Conservation (phyloP, 1,140 invertebrate genomes). For the Calycopis cecrops region DNA sequence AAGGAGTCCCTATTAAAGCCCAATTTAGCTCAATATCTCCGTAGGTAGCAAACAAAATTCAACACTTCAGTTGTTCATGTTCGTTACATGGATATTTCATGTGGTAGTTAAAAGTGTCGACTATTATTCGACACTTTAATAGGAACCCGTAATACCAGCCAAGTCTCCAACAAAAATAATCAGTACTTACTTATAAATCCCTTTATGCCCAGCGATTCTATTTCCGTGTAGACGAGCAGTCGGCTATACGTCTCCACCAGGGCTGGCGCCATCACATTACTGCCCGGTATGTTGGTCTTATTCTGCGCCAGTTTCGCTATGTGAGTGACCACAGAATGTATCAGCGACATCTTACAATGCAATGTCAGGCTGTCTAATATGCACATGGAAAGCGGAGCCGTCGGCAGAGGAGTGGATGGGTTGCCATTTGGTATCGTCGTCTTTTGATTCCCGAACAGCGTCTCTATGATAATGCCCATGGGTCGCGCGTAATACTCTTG, state of each 20-base stretch:
- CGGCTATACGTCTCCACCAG: constrained; percentile 96
- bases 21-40: too few relatives aligned
- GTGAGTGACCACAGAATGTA: constrained; percentile 93
- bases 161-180: too few relatives aligned
- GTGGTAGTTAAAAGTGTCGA: too few relatives aligned
- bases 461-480: constrained; percentile 92
- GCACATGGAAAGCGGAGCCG: constrained; percentile 92
- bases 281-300: constrained; percentile 82
- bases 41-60: too few relatives aligned
- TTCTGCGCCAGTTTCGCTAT: constrained; percentile 91
- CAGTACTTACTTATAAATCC: constrained; percentile 91
- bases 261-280: constrained; percentile 86
- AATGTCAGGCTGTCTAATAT: constrained; percentile 96
- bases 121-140: too few relatives aligned
- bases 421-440: constrained; percentile 72
- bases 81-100: too few relatives aligned
- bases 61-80: too few relatives aligned
- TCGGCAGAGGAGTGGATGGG: constrained; percentile 76
- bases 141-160: too few relatives aligned
- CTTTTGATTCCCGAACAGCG: constrained; percentile 86
- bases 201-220: constrained; percentile 97
- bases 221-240: constrained; percentile 96
- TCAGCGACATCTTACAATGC: constrained; percentile 98
- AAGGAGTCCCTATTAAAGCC: too few relatives aligned
- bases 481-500: constrained; percentile 89